Evolutionary conservation across 2,888 invertebrate genomes (phyloP), one percentile per base, ranked within the genome.

Genomic region (Neocrepidodera transversa): DNA sequence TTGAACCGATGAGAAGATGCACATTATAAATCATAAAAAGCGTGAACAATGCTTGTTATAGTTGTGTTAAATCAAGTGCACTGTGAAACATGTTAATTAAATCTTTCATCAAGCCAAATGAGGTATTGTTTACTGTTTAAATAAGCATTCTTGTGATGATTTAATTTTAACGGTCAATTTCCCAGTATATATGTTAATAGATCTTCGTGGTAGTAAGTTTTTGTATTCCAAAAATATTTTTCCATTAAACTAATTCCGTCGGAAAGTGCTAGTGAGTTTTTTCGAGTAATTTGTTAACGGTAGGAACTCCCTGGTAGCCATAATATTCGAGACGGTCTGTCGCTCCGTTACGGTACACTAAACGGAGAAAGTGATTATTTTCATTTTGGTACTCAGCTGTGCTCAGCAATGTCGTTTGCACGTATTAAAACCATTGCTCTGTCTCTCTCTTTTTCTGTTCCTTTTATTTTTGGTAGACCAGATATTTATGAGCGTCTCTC

Each of bases 331-430:
- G 65, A 61, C 69, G 69, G 67, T 67, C 69, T 68, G 64, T 63
- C 68, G 69, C 69, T 66, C 63, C 68, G 68, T 63, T 58, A 67
- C 71, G 64, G 65, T 66, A 68, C 71, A 69, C 66, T 69, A 65
- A 67, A 64, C 63, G 67, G 68, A 63, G 64, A 69, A 71, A 69
- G 68, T 68, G 69, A 69, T 68, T 67, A 69, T 67, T 42, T 68
- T 64, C 64, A 68, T 69, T 68, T 68, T 62, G 64, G 60, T 60
- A 56, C 58, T 65, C 65, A 60, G 68, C 67, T 68, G 67, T 66
- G 67, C 66, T 53, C 55, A 58, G 48, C 58, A 55, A 48, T 54
- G 54, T 62, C 64, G 67, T 69, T 69, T 66, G 63, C 67, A 66
- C 66, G 56, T 69, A 68, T 69, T 69, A 66, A 69, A 69, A 64